These are phyloP conservation scores for Drosophila acutilabella DNA, from an alignment of 2,888 invertebrate genomes.

Conservation along the genomic window DNA sequence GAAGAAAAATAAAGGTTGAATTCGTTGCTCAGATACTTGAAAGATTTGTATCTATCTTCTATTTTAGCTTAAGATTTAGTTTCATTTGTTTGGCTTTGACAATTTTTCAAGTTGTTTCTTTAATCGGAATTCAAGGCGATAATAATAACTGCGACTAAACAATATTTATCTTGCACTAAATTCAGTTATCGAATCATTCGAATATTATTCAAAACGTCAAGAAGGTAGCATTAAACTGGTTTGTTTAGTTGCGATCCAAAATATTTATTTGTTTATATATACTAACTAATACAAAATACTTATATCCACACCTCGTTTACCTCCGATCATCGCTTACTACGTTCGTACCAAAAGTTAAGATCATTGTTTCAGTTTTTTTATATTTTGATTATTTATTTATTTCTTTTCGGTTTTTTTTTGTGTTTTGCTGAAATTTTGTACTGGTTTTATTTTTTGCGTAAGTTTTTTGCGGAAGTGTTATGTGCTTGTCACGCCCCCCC, in stretches of 20 bases:
- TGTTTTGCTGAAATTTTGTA: slow-evolving; percentile 5
- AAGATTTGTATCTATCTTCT: slow-evolving; percentile 12
- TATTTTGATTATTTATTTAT: too few relatives aligned
- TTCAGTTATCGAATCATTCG: slow-evolving; percentile 42
- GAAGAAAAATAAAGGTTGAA: background rate
- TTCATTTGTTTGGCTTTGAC: slow-evolving; percentile 1
- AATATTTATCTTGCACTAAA: slow-evolving; percentile 45
- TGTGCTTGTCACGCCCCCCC: slow-evolving; percentile 46
- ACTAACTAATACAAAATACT: slow-evolving; percentile 1
- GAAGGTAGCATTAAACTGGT: slow-evolving; percentile 55
- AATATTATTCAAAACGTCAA: slow-evolving; percentile 44
- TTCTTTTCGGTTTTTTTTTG: slow-evolving; percentile 36
- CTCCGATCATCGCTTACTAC: slow-evolving; percentile 22
- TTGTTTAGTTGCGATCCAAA: slow-evolving; percentile 49
- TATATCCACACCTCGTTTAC: slow-evolving; percentile 44
- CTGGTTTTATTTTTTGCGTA: slow-evolving; percentile 46
- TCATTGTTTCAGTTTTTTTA: slow-evolving; percentile 49
- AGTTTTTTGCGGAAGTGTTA: slow-evolving; percentile 56
- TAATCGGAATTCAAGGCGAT: slow-evolving; percentile 43
- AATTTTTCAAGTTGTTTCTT: slow-evolving; percentile 18
- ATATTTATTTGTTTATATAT: slow-evolving; percentile 9
- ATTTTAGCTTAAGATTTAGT: slow-evolving; percentile 1
- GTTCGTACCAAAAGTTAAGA: slow-evolving; percentile 34
- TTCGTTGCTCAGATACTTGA: background rate
- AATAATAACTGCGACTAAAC: slow-evolving; percentile 24